Evolutionary conservation across 2,888 invertebrate genomes (phyloP).

Genomic region (Gisinianus flammeolus): DNA sequence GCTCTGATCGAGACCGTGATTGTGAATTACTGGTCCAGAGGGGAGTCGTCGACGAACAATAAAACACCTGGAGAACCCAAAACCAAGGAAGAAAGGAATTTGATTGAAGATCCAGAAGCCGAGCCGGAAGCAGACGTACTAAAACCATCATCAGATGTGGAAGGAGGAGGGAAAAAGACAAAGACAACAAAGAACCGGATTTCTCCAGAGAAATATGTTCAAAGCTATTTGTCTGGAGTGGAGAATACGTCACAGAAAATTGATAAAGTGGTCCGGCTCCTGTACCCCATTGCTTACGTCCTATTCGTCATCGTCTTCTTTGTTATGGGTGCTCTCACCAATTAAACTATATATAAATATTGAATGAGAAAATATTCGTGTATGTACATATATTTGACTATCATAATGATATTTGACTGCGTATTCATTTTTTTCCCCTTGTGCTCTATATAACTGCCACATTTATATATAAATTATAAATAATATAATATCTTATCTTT

Average conservation of each 20-base stretch:
- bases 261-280: slow-evolving; percentile 44
- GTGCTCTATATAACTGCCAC: neutral
- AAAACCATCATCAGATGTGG: slow-evolving; percentile 3
- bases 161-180: slow-evolving; percentile 17
- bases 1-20: slow-evolving; percentile 57
- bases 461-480: no score
- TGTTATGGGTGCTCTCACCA: neutral
- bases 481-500: no score
- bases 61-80: neutral
- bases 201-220: slow-evolving; percentile 31
- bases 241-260: slow-evolving; percentile 41
- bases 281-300: slow-evolving; percentile 43
- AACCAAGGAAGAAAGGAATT: neutral
- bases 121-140: slow-evolving; percentile 18
- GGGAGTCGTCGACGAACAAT: neutral
- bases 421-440: neutral
- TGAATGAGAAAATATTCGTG: neutral
- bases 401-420: neutral
- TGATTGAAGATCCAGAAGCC: neutral
- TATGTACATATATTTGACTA: neutral
- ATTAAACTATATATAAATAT: neutral
- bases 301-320: slow-evolving; percentile 47
- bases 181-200: neutral
- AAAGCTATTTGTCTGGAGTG: slow-evolving; percentile 31
- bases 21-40: slow-evolving; percentile 49